Conservation (phyloP, 1,140 invertebrate genomes). For the Ganaspis sp. region DNA sequence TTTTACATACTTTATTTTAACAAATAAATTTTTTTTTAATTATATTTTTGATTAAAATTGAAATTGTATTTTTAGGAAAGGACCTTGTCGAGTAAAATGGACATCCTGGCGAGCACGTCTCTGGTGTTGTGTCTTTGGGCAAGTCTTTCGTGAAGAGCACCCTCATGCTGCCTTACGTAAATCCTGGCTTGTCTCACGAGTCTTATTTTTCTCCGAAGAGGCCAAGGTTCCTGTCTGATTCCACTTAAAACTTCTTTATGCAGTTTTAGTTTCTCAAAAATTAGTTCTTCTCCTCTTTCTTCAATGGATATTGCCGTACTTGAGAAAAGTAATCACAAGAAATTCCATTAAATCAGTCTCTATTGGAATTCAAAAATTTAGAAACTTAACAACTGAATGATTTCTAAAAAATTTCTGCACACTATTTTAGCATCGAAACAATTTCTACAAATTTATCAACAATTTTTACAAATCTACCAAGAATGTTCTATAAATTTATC, state of each 20-base stretch:
- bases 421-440: too few species aligned
- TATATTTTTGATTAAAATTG: not conserved
- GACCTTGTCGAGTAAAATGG: constrained; percentile 86
- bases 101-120: constrained; percentile 89
- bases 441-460: constrained; percentile 42
- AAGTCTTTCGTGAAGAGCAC: constrained; percentile 90
- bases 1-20: too few species aligned
- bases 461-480: too few species aligned
- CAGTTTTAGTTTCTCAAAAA: constrained; percentile 92
- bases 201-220: constrained; percentile 90
- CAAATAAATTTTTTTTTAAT: not conserved
- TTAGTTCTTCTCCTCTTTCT: constrained; percentile 87
- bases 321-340: constrained; percentile 34
- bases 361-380: not conserved
- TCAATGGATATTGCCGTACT: constrained; percentile 87
- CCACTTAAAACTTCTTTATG: constrained; percentile 95
- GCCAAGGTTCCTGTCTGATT: constrained; percentile 92
- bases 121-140: constrained; percentile 91
- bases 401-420: too few species aligned
- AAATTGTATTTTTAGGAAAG: constrained; percentile 11
- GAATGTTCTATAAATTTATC: too few species aligned
- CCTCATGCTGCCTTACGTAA: constrained; percentile 92
- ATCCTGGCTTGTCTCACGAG: constrained; percentile 90
- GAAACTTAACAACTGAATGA: too few species aligned
- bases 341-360: constrained; percentile 36